Base-by-base conservation (phyloP, 2,113 vertebrate species). In the Eurystomus gularis region DNA sequence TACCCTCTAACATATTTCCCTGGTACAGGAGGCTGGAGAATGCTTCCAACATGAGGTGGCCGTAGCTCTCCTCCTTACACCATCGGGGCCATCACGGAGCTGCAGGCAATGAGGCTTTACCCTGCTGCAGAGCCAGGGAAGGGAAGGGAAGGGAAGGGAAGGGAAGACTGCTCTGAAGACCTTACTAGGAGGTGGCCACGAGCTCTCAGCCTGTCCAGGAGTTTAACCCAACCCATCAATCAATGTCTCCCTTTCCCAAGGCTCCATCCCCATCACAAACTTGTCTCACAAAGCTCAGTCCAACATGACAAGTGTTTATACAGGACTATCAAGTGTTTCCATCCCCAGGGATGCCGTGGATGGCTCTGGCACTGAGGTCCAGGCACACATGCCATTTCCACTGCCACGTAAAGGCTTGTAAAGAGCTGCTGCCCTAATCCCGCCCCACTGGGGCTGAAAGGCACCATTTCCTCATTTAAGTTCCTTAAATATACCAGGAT, bases 301-400 rank as follows among this genome's bases (percentile, higher is more conserved):
- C 46, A 17, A 65, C 1, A 1, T 44, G 64, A 85, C n/a, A 52
- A 54, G 69, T 71, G 80, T 92, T 94, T 88, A 85, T 9, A 60
- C 18, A 12, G 80, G 31, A 49, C 58, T 92, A 49, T 85, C 3
- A 51, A 85, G 75, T 0, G 7, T 9, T 84, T 61, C 20, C 2
- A 0, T 65, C 57, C 57, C 69, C 26, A 29, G 1, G 33, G 62
- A n/a, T 5, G 0, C 2, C 6, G 1, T 2, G 37, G 37, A 11
- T 55, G 1, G 1, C 26, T 49, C 73, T 16, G 20, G 26, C 20
- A 2, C 31, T 0, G 6, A 46, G 25, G 58, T 35, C 35, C 66
- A n/a, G 52, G 46, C 64, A 46, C 4, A 1, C 11, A 0, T 4
- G 19, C n/a, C 0, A 0, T 10, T 52, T 35, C 37, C n/a, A 24